phyloP scores from a whole-genome alignment of 2,888 invertebrate species.

The Flexamia atlantica region DNA sequence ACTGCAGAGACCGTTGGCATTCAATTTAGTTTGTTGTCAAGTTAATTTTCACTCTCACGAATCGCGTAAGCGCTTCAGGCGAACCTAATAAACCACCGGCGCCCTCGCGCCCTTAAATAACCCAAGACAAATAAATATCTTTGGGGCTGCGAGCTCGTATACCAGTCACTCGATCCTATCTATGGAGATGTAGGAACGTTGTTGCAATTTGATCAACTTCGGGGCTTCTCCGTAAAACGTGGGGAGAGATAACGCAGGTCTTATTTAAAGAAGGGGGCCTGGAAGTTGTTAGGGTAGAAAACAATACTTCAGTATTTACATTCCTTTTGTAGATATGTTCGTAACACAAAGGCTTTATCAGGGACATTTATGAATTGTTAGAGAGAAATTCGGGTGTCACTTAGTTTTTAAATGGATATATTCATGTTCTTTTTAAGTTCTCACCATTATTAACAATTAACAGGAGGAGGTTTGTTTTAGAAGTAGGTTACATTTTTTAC shows the following conservation, averaged over 20 bases:
- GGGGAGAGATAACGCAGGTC: not conserved
- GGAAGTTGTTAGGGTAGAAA: not conserved
- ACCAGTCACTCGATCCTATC: constrained; percentile 33
- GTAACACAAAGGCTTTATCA: too few relatives aligned
- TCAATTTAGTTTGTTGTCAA: too few relatives aligned
- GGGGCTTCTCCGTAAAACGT: not conserved
- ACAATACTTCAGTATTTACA: constrained; percentile 8
- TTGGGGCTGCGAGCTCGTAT: constrained; percentile 28
- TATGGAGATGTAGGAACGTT: constrained; percentile 35
- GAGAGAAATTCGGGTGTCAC: too few relatives aligned
- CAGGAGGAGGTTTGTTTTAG: too few relatives aligned
- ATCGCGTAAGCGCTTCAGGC: not conserved
- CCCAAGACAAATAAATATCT: constrained; percentile 49
- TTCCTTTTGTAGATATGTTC: not conserved
- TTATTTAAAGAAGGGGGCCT: not conserved
- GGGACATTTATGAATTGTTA: too few relatives aligned
- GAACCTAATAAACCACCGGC: not conserved
- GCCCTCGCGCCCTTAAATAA: constrained; percentile 31
- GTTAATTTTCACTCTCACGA: too few relatives aligned
- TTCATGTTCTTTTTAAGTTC: too few relatives aligned
- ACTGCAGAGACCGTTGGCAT: too few relatives aligned
- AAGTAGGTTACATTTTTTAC: too few relatives aligned
- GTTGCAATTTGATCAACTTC: constrained; percentile 39
- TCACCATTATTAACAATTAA: too few relatives aligned
- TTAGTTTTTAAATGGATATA: too few relatives aligned